These are phyloP conservation scores for Tragelaphus buxtoni DNA, from an alignment of 2,113 vertebrate genomes.

Conservation along the genomic window DNA sequence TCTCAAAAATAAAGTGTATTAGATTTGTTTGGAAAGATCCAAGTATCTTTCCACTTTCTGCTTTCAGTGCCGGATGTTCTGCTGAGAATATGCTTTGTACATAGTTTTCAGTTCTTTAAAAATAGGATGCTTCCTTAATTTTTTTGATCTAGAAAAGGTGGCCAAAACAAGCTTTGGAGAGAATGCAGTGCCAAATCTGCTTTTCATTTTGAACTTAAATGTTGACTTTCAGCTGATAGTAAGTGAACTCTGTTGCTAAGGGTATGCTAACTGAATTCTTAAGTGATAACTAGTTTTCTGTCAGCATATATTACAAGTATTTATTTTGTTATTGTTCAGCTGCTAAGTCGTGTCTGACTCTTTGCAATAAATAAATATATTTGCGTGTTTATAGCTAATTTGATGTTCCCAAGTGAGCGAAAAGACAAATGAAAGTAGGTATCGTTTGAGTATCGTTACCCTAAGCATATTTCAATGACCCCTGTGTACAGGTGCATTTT, in stretches of 20 bases:
- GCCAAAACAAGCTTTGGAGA: constrained; percentile 8
- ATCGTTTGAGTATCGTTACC: background rate
- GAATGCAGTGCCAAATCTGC: background rate
- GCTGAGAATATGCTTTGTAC: constrained; percentile 23
- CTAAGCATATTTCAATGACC: background rate
- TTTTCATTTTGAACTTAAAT: constrained; percentile 1
- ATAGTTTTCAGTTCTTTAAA: constrained; percentile 49
- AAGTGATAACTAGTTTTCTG: background rate
- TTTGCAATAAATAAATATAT: background rate
- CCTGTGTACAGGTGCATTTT: background rate
- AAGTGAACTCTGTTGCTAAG: background rate
- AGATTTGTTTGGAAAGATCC: background rate
- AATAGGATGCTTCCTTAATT: background rate
- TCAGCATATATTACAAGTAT: background rate
- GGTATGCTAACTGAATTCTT: background rate
- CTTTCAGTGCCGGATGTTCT: background rate
- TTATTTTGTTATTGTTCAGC: background rate
- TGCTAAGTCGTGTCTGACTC: background rate
- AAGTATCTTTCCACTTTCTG: background rate
- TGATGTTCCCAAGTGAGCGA: background rate
- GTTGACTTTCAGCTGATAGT: background rate
- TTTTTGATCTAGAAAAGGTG: constrained; percentile 12
- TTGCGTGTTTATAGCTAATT: background rate
- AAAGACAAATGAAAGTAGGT: background rate
- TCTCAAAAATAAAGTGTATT: background rate